Evolutionary conservation across 2,888 invertebrate species (phyloP).

Genomic region (Patella pellucida): DNA sequence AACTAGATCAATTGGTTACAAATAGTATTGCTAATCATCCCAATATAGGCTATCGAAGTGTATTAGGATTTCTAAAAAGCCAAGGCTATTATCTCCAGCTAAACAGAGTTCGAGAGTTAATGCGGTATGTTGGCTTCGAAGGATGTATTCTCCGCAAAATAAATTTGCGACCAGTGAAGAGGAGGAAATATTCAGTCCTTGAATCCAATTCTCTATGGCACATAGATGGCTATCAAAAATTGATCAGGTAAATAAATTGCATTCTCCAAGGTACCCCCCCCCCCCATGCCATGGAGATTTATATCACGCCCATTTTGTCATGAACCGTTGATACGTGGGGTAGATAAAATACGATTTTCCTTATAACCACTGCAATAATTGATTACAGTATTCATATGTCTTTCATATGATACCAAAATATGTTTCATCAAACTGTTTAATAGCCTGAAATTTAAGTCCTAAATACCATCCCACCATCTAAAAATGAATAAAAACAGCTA

Average conservation of each 20-base stretch:
- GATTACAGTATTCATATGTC: no score
- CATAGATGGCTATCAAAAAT: neutral
- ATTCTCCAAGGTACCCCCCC: no score
- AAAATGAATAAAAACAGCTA: no score
- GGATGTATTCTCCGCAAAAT: neutral
- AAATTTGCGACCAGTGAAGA: neutral
- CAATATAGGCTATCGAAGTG: neutral
- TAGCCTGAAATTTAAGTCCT: no score
- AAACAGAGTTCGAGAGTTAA: neutral
- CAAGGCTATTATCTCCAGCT: neutral
- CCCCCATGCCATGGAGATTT: no score
- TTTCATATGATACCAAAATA: no score
- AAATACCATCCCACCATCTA: no score
- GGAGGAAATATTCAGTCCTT: neutral
- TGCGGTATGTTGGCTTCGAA: neutral
- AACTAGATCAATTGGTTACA: neutral
- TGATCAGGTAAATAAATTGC: neutral
- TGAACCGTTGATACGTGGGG: no score
- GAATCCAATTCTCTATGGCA: slow-evolving; percentile 2
- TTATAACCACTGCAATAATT: no score
- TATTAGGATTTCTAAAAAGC: neutral
- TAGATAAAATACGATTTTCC: no score
- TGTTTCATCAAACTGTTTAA: no score
- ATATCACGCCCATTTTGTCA: no score
- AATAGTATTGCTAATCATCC: neutral